Percentiles rank a stretch among this genome's conserved stretches.
Evolutionary conservation across 2,113 vertebrate species (phyloP).

Genomic region (Zapus hudsonius): DNA sequence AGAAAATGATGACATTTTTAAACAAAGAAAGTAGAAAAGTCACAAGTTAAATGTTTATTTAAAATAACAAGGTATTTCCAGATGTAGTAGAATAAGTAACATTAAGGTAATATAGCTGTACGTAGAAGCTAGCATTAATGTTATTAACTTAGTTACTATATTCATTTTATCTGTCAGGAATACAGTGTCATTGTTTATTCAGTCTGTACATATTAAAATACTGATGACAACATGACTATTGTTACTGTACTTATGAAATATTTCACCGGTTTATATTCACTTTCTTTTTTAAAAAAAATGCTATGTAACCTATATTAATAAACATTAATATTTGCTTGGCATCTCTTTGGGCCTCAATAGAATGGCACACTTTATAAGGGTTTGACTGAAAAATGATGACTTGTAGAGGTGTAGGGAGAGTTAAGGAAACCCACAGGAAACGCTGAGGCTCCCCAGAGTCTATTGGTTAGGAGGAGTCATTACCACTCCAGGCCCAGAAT

Average conservation of each 20-base stretch:
- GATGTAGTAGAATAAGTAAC: constrained; percentile 28
- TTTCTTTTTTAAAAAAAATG: constrained; percentile 18
- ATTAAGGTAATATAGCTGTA: neutral
- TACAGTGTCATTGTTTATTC: constrained; percentile 21
- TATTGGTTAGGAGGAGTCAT: neutral
- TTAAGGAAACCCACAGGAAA: neutral
- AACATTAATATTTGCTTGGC: constrained; percentile 50
- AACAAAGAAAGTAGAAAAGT: neutral
- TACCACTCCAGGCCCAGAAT: neutral
- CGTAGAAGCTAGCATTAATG: constrained; percentile 35
- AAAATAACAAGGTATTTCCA: constrained; percentile 58
- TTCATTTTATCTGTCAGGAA: constrained; percentile 7
- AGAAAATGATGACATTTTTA: constrained; percentile 19
- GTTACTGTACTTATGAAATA: constrained; percentile 53
- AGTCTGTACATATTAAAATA: constrained; percentile 50
- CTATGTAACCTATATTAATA: constrained; percentile 71
- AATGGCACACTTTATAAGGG: neutral
- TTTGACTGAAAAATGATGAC: neutral
- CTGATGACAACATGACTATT: constrained; percentile 46
- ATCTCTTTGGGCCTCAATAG: neutral
- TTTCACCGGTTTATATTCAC: constrained; percentile 57
- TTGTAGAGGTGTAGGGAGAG: neutral
- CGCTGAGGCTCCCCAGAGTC: neutral
- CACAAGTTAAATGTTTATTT: constrained; percentile 41
- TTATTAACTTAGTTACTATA: constrained; percentile 43